Base-by-base conservation (phyloP, 1,140 invertebrate species). In the Pararge aegeria region DNA sequence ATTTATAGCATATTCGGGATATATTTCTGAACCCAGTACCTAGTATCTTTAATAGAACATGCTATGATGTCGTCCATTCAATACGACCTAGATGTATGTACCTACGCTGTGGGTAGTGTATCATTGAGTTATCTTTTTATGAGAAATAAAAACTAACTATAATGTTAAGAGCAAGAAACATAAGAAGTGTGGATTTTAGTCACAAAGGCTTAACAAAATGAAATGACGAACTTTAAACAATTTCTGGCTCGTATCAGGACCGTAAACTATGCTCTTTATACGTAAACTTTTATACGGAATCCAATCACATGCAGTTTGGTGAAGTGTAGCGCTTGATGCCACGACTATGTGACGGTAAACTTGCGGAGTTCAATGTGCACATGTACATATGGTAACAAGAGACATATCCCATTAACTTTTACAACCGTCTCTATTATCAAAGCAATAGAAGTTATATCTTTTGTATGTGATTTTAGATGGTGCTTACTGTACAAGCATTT, bases 281-380 rank as follows among this genome's bases (percentile, higher is more conserved):
- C 61, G 56, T 70, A 75, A 80, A 80, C 73, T 80, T 78, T 76
- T 75, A 73, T 71, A 64, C 61, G 61, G 66, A 80, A 80, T 76
- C 64, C 75, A 80, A 80, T 80, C 78, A 71, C 73, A 66, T 78
- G 75, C 68, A 70, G 61, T 75, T 70, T 63, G 55, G 55, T 61
- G 57, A 66, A 70, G 61, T 70, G 58, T 59, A 51, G 63, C 62
- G 60, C 51, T 56, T 50, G 42, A 50, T 62, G 56, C 65, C 44
- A 63, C 64, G 57, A 68, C 60, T 54, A 37, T 10, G 10, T 3
- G 13, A 46, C 42, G 12, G 49, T 61, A 66, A 74, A 74, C 73
- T 79, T 75, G 62, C 58, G 49, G 57, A 70, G 69, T 66, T 70
- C 52, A 70, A 70, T 65, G 5, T 65, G 15, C 16, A 10, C 30